Evolutionary conservation across 2,113 vertebrate species (phyloP).

Genomic region (Catagonus wagneri): DNA sequence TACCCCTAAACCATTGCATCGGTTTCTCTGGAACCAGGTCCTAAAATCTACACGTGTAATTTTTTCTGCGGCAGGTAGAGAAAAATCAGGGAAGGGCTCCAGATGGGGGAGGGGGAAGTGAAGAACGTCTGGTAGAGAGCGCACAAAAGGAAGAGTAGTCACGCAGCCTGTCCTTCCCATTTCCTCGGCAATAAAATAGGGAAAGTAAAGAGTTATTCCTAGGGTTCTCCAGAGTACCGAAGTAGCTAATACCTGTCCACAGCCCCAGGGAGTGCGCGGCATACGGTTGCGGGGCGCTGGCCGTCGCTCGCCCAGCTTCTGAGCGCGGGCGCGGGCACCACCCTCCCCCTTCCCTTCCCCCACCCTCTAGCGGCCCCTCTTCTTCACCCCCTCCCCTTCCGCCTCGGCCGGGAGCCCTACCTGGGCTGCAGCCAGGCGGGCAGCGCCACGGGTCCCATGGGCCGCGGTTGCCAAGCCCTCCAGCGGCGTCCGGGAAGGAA

Average conservation of each 20-base stretch:
- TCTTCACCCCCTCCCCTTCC: neutral
- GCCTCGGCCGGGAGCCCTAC: conserved; percentile 46
- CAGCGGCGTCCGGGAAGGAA: neutral
- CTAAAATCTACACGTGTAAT: neutral
- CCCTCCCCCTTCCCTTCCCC: neutral
- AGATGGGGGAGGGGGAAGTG: no score
- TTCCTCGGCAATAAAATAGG: neutral
- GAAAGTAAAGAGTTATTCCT: neutral
- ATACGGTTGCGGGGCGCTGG: fast-evolving
- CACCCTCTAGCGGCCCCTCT: neutral
- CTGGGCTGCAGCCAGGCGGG: conserved; percentile 76
- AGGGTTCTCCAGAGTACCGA: neutral
- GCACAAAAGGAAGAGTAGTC: neutral
- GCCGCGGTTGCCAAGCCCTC: neutral
- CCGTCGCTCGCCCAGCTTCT: fast-evolving
- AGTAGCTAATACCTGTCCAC: neutral
- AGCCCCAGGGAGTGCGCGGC: neutral
- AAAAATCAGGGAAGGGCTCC: neutral
- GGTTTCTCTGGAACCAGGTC: neutral
- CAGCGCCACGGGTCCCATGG: neutral
- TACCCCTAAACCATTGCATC: no score
- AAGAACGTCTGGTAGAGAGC: neutral
- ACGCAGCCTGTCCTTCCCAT: neutral
- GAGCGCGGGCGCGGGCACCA: no score
- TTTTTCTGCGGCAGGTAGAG: neutral